Percentiles rank a stretch among this genome's conserved stretches.
phyloP scores from a whole-genome alignment of 37 sponge, comb jelly and placozoan genomes.

The Beroe forskalii region DNA sequence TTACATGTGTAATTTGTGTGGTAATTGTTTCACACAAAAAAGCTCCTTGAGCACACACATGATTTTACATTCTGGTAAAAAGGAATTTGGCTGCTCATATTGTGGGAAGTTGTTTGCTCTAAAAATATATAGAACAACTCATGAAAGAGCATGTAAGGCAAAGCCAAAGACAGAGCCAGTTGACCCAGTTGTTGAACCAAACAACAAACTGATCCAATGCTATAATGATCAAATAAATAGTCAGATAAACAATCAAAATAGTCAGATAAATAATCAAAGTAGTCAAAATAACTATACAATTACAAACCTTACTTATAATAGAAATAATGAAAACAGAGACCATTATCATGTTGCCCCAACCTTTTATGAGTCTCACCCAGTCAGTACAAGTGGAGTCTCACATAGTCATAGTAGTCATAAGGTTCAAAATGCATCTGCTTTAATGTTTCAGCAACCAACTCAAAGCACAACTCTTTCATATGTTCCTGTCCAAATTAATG shows the following conservation, averaged over 20 bases:
- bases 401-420: too few species aligned
- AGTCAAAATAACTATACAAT: background rate
- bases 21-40: slow-evolving; percentile 51
- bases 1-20: slow-evolving; percentile 20
- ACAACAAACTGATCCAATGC: background rate
- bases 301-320: background rate
- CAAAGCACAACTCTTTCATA: background rate
- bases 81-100: slow-evolving; percentile 27
- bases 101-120: slow-evolving; percentile 59
- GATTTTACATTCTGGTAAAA: slow-evolving; percentile 40
- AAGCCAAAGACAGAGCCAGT: background rate
- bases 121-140: slow-evolving; percentile 42
- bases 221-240: background rate
- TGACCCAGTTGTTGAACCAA: background rate
- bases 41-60: slow-evolving; percentile 48
- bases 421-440: background rate
- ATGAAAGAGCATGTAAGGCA: slow-evolving; percentile 41
- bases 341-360: background rate
- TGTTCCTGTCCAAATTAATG: slow-evolving; percentile 24
- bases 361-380: background rate
- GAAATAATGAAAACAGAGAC: background rate
- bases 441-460: background rate
- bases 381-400: background rate
- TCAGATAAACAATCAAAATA: background rate
- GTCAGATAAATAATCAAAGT: background rate